Evolutionary conservation across 2,797 vertebrate genomes (phyloP).

Genomic region (Enteromius radiatus): DNA sequence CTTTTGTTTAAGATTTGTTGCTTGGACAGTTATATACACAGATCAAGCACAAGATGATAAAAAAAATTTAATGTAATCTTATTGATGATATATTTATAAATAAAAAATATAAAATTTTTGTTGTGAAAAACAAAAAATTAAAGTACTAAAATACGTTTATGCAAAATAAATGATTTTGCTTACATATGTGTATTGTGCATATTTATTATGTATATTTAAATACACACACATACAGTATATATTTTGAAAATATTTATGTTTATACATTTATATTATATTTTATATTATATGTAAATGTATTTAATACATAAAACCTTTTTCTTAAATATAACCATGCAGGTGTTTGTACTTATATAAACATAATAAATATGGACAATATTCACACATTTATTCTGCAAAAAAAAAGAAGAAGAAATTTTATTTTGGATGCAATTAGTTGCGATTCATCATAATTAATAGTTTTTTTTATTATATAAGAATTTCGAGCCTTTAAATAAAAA

Average conservation of each 20-base stretch:
- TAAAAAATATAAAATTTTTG: background rate
- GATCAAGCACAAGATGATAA: background rate
- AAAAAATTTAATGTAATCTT: background rate
- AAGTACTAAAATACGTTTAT: background rate
- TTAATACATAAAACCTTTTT: too few relatives aligned
- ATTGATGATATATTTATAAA: background rate
- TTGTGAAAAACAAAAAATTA: background rate
- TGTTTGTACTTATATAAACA: background rate
- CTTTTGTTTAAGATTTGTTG: background rate
- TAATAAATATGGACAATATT: background rate
- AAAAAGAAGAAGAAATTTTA: background rate
- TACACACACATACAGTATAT: too few relatives aligned
- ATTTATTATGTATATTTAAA: too few relatives aligned
- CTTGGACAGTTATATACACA: background rate
- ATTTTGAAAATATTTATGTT: too few relatives aligned
- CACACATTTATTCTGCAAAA: background rate
- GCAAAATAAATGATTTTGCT: too few relatives aligned
- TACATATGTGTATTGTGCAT: too few relatives aligned
- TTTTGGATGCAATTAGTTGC: background rate
- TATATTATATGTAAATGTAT: too few relatives aligned
- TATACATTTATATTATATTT: too few relatives aligned
- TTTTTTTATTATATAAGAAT: background rate
- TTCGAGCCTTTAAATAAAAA: background rate
- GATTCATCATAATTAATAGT: background rate
- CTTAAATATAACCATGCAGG: background rate